Evolutionary conservation across 2,888 invertebrate genomes (phyloP), one percentile per base, ranked within the genome.

Genomic region (Amphimallon solstitiale): DNA sequence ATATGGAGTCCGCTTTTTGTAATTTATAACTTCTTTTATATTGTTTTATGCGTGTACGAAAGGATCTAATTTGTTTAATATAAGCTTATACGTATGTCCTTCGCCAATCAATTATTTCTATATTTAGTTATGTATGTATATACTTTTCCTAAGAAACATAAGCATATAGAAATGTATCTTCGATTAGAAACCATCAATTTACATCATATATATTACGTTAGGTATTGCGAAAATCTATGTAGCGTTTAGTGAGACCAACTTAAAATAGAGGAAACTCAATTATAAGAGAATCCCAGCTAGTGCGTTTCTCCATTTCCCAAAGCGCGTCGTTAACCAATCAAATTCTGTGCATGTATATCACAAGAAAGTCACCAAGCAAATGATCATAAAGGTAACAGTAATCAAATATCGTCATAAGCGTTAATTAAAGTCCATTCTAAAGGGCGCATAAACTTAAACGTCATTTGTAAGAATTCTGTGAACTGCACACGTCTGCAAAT

Each of bases 201-300:
- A 29, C 4, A 21, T 37, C 19, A 35, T 35, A 34, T 49, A 23
- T 34, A 59, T 48, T 38, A 37, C 35, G 48, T 23, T 19, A 61
- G 14, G 9, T 35, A 35, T n/a, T 48, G 17, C 15, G 45, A 46
- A 23, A 63, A 34, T 37, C 12, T 54, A 59, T 61, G 19, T 34
- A 61, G 51, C 60, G 51, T 48, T n/a, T 49, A 61, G 59, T 17
- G 21, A 21, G n/a, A 38, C 23, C 48, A 29, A 60, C 51, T 49
- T 65, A 40, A 61, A 65, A 61, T 61, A 65, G 60, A 67, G 60
- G 37, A 68, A 73, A 73, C 70, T 61, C 64, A 74, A 74, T 73
- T 74, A 73, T 35, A 68, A 68, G 66, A 62, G 73, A 74, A 74
- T 70, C 71, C 73, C 67, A 62, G 69, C 46, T 35, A 69, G 60